Conservation (phyloP, 2,888 invertebrate species). For the Protophormia terraenovae region DNA sequence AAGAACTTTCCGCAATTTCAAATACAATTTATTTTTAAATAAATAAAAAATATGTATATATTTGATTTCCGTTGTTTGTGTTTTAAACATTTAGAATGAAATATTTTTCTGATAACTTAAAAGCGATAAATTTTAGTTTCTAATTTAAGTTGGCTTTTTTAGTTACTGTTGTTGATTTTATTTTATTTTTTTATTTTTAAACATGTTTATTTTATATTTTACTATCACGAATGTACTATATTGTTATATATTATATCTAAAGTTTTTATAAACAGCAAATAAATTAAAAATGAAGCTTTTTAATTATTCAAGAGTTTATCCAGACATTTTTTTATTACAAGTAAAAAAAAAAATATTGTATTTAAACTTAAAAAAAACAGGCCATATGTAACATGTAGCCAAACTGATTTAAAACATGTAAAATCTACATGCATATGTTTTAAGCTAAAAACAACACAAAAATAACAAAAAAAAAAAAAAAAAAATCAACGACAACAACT, state of each 20-base stretch:
- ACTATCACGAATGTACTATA: conserved; percentile 25
- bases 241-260: conserved; percentile 3
- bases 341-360: conserved; percentile 16
- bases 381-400: conserved; percentile 55
- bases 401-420: conserved; percentile 64
- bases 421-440: conserved; percentile 55
- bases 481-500: not conserved
- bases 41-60: not conserved
- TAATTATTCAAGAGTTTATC: conserved; percentile 63
- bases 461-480: not conserved
- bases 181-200: not conserved
- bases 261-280: not conserved
- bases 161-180: not conserved
- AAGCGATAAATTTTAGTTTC: not conserved
- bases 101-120: not conserved
- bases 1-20: not conserved
- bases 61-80: not conserved
- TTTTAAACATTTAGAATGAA: too few relatives aligned
- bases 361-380: conserved; percentile 42
- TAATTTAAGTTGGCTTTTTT: conserved; percentile 10
- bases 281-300: conserved; percentile 44
- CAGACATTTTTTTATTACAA: conserved; percentile 49
- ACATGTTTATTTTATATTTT: conserved; percentile 23
- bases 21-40: not conserved
- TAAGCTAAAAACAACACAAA: not conserved